These are phyloP conservation scores for Pongo abelii DNA, from an alignment of 2,113 vertebrate genomes.

Conservation along the genomic window DNA sequence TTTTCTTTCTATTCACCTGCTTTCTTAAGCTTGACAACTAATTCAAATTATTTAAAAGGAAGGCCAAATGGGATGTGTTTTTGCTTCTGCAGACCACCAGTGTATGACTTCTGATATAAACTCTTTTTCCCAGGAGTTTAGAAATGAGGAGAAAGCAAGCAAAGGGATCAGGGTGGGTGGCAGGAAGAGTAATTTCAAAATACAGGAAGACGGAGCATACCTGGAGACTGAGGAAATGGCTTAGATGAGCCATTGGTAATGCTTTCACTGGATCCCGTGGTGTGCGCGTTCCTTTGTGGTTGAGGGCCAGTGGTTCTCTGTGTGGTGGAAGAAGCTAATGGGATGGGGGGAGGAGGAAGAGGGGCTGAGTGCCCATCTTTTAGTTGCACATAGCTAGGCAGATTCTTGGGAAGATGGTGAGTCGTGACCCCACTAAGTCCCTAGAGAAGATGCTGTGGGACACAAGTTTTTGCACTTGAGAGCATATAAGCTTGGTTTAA, in stretches of 20 bases:
- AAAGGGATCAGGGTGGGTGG: background rate
- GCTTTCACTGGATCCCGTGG: background rate
- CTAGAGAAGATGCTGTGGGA: background rate
- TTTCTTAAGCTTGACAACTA: conserved; percentile 12
- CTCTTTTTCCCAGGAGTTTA: background rate
- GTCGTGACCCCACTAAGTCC: background rate
- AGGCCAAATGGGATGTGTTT: background rate
- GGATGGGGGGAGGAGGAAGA: background rate
- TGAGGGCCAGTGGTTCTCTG: background rate
- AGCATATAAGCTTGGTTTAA: background rate
- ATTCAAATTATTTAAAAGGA: background rate
- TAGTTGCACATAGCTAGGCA: background rate
- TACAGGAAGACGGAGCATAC: background rate
- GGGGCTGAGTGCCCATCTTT: background rate
- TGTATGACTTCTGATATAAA: background rate
- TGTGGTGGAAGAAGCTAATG: background rate
- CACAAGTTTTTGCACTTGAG: background rate
- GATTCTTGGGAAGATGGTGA: background rate
- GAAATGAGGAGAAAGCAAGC: background rate
- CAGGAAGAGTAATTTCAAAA: background rate
- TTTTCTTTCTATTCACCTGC: conserved; percentile 19
- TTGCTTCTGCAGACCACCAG: background rate
- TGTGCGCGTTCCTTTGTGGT: background rate
- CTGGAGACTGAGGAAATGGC: background rate
- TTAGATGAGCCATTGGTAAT: background rate